phyloP scores from a whole-genome alignment of 2,888 invertebrate genomes.

The Fragum fragum region DNA sequence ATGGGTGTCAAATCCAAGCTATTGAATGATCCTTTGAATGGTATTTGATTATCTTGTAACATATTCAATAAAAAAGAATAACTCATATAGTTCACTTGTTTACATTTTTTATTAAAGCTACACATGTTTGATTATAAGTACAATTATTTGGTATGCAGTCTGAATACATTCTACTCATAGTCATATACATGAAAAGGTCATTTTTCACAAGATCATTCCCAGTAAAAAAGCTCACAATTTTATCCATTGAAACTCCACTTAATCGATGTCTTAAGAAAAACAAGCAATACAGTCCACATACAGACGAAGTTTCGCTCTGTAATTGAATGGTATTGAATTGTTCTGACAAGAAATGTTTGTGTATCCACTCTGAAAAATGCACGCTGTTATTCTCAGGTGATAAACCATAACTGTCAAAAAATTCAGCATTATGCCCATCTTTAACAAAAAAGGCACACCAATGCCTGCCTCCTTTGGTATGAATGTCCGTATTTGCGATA shows the following conservation, averaged over 20 bases:
- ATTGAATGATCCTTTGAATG: not conserved
- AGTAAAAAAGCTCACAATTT: slow-evolving; percentile 1
- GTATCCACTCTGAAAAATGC: slow-evolving; percentile 12
- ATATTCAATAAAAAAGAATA: not conserved
- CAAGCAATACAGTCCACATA: slow-evolving; percentile 38
- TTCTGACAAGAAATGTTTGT: not conserved
- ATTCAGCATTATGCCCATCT: not conserved
- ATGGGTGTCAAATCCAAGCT: not conserved
- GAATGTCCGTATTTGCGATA: slow-evolving; percentile 37
- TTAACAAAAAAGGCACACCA: slow-evolving; percentile 35
- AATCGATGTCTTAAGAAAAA: slow-evolving; percentile 19
- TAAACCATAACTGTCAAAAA: slow-evolving; percentile 33
- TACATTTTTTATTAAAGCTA: not conserved
- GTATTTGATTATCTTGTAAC: not conserved
- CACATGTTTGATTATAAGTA: slow-evolving; percentile 33
- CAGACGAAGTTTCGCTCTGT: slow-evolving; percentile 24
- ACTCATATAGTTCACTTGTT: not conserved
- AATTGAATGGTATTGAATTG: slow-evolving; percentile 12
- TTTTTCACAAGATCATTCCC: not conserved
- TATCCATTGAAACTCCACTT: not conserved
- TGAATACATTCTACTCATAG: slow-evolving; percentile 17
- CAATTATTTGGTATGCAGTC: slow-evolving; percentile 17
- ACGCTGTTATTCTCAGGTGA: not conserved
- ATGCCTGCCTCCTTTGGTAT: slow-evolving; percentile 15
- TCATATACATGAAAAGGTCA: slow-evolving; percentile 18